These are phyloP conservation scores for Aix galericulata DNA, from an alignment of 2,113 vertebrate genomes.

Conservation along the genomic window DNA sequence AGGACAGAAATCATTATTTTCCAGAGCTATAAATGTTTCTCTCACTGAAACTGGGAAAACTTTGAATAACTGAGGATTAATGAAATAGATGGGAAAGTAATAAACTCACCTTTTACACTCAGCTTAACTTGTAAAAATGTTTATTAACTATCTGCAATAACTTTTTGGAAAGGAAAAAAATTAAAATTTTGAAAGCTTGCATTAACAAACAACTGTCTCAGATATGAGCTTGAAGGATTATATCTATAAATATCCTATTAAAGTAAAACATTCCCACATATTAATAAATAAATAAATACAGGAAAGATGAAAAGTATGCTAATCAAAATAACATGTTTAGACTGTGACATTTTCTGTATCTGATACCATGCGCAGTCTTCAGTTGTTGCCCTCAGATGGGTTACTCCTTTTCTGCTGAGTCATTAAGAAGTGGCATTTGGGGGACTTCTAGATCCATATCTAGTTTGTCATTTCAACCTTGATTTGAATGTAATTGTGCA, in stretches of 20 bases:
- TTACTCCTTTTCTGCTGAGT: background rate
- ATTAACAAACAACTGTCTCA: background rate
- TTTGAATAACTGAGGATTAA: conserved; percentile 45
- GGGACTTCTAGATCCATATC: background rate
- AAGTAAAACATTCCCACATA: background rate
- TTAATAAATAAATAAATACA: background rate
- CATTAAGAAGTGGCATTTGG: background rate
- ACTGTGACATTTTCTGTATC: background rate
- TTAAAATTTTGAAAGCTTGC: background rate
- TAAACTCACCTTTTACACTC: background rate
- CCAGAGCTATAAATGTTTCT: conserved; percentile 30
- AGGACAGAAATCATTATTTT: conserved; percentile 52
- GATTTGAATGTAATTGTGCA: background rate
- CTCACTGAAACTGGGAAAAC: background rate
- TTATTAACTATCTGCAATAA: background rate
- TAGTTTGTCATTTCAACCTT: background rate
- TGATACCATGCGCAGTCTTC: background rate
- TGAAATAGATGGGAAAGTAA: background rate
- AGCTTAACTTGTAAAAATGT: background rate
- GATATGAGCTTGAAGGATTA: background rate
- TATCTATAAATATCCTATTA: background rate
- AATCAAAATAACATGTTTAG: background rate
- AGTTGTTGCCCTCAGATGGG: background rate
- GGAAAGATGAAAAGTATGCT: background rate
- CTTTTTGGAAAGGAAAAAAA: background rate